Evolutionary conservation across 2,797 vertebrate species (phyloP), one percentile per base, ranked within the genome.

Genomic region (Mus spretus): DNA sequence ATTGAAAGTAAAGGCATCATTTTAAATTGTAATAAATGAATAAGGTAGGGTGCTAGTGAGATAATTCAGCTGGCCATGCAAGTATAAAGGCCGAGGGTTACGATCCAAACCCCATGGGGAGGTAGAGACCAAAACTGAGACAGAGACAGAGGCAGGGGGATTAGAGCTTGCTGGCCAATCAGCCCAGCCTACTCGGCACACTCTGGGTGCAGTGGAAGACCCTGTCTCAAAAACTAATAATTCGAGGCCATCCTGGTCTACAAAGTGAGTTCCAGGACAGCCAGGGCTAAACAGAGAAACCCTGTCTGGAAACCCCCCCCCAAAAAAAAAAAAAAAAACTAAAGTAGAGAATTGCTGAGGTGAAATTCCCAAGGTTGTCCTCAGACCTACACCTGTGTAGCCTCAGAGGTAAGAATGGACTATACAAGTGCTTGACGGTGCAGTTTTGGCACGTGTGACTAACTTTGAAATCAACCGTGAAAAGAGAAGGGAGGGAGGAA

Each of bases 391-490:
- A 47, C 37, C 14, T 14, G 12, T 26, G 24, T 2, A 88, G 53
- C 59, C n/a, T 40, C 85, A 88, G n/a, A 88, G 26, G 4, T 44
- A 59, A 47, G 53, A 47, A 47, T 6, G 2, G 10, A 83, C 13
- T 50, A 53, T 55, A 47, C 14, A 93, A 34, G 7, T 28, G 3
- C 13, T 85, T 7, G 20, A 53, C 47, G 8, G 65, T 78, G 31
- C 44, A 77, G 31, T 70, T 74, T 95, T 89, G 81, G 1, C 92
- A 75, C 67, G 14, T 80, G 37, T 94, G 63, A 70, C 22, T 65
- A 59, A 19, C 28, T 87, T 86, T 95, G 8, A 82, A 88, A 34
- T 80, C 86, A 90, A 14, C 61, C 34, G 12, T 22, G 22, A 20
- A 90, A 74, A 90, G 44, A 81, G 17, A 78, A 0, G 34, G 20